Conservation (phyloP, 2,113 vertebrate species). For the Cinclus mexicanus region DNA sequence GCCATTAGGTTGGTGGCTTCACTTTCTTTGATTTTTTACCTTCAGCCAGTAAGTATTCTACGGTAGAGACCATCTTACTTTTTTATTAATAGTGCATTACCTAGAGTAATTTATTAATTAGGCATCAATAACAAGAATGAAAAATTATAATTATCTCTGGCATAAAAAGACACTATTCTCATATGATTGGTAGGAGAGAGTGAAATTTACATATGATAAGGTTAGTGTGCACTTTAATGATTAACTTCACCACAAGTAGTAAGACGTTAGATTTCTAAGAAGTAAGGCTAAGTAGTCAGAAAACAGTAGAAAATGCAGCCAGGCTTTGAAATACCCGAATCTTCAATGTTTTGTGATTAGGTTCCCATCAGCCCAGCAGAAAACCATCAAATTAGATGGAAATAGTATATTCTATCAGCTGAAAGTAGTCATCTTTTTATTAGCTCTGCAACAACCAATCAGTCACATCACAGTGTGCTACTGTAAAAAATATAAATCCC, state of each 20-base stretch:
- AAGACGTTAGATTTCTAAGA: slow-evolving; percentile 24
- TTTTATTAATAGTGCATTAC: background rate
- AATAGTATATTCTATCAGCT: slow-evolving; percentile 63
- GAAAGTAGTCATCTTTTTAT: slow-evolving; percentile 70
- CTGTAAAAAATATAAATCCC: slow-evolving; percentile 35
- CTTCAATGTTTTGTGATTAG: slow-evolving; percentile 69
- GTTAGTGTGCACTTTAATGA: background rate
- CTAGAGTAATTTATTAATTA: background rate
- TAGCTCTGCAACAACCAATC: slow-evolving; percentile 68
- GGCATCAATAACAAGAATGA: background rate
- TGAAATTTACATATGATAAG: background rate
- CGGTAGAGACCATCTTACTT: background rate
- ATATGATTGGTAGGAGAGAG: background rate
- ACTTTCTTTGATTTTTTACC: background rate
- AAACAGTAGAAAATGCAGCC: slow-evolving; percentile 67
- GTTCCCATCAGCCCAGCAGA: slow-evolving; percentile 67
- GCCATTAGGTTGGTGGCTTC: too few relatives aligned
- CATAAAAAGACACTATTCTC: background rate
- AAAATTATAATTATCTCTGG: background rate
- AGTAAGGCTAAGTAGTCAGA: slow-evolving; percentile 49
- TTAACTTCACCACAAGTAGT: background rate
- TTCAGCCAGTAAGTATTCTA: background rate
- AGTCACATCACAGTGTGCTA: slow-evolving; percentile 49
- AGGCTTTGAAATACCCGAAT: slow-evolving; percentile 64
- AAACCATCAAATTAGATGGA: slow-evolving; percentile 72